A percentile compares a stretch with the other conserved stretches of the same genome.
These are phyloP conservation scores for Buteo buteo DNA, from an alignment of 2,113 vertebrate species.

Conservation along the genomic window DNA sequence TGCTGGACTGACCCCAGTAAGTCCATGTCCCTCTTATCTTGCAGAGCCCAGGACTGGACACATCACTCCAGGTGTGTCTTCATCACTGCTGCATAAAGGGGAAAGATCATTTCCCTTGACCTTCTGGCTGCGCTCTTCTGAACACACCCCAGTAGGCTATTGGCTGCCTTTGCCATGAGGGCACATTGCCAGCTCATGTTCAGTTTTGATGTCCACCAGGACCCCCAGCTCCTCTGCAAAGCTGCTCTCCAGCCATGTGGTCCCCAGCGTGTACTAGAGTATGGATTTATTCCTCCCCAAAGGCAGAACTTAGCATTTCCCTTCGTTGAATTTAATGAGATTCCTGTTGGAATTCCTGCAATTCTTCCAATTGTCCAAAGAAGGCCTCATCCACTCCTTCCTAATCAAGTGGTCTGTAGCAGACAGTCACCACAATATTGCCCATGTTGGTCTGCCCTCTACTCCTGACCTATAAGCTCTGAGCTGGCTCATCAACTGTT, in stretches of 20 bases:
- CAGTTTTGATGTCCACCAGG: neutral
- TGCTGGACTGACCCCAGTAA: neutral
- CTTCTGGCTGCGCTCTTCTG: neutral
- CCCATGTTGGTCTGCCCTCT: neutral
- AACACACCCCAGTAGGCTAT: neutral
- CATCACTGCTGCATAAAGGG: neutral
- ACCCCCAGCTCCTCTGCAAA: neutral
- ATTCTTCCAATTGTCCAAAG: neutral
- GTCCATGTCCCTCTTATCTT: neutral
- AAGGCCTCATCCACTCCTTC: neutral
- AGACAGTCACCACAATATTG: neutral
- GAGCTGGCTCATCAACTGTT: neutral
- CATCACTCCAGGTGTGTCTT: neutral
- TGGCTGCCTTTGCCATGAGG: neutral
- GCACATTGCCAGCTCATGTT: neutral
- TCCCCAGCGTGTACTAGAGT: neutral
- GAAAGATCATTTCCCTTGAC: neutral
- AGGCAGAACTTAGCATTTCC: neutral
- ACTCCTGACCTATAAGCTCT: neutral
- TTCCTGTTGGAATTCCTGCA: neutral
- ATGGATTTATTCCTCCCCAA: neutral
- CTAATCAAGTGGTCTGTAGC: neutral
- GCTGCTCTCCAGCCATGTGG: neutral
- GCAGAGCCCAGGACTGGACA: neutral
- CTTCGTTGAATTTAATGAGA: neutral